Evolutionary conservation across 2,797 vertebrate species (phyloP).

Genomic region (Hafferia zeledoni): DNA sequence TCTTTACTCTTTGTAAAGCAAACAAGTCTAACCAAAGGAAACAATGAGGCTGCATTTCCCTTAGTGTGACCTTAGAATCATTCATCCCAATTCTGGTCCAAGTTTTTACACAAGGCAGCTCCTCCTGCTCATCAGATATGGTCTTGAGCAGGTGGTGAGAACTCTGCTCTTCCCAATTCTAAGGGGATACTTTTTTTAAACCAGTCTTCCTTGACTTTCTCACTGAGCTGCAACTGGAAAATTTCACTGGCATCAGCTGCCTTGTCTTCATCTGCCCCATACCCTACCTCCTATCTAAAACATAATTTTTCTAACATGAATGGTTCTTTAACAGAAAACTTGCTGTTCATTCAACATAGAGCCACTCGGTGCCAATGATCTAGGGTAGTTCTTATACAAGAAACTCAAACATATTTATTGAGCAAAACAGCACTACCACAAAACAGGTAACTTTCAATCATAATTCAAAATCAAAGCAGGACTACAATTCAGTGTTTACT

Average conservation of each 20-base stretch:
- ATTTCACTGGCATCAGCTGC: neutral
- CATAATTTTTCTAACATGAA: neutral
- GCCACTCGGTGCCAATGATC: neutral
- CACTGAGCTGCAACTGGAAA: neutral
- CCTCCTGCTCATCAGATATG: neutral
- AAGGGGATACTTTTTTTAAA: neutral
- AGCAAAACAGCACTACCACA: neutral
- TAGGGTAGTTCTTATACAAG: neutral
- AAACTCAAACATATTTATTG: neutral
- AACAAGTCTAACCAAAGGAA: neutral
- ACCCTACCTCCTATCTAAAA: neutral
- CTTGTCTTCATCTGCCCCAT: neutral
- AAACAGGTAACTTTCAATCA: neutral
- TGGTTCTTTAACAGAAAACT: neutral
- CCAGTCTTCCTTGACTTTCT: neutral
- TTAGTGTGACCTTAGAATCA: neutral
- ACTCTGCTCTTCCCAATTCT: neutral
- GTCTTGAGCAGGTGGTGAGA: neutral
- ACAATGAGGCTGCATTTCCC: neutral
- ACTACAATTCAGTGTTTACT: neutral
- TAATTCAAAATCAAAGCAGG: neutral
- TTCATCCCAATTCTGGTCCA: neutral
- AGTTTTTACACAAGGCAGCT: neutral
- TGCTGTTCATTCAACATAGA: neutral
- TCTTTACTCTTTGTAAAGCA: neutral